Percentiles rank a stretch among this genome's conserved stretches.
These are phyloP conservation scores for Atherix ibis DNA, from an alignment of 2,888 invertebrate genomes.

Conservation along the genomic window DNA sequence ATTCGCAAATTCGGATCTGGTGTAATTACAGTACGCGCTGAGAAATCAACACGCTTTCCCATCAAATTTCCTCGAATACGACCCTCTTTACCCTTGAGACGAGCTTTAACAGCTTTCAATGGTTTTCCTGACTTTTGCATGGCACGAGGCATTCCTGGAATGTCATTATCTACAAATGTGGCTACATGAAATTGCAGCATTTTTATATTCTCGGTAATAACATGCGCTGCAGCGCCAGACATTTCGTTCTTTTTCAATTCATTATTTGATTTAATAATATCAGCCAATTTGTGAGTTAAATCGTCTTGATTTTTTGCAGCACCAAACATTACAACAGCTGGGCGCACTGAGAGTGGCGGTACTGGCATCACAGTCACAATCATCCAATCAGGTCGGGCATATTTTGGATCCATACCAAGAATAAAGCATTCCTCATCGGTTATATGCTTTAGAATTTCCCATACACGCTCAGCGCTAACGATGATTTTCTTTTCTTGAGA, in stretches of 20 bases:
- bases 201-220: constrained; percentile 90
- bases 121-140: constrained; percentile 99
- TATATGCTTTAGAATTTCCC: constrained; percentile 92
- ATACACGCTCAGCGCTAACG: constrained; percentile 88
- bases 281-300: constrained; percentile 95
- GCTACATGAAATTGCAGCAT: constrained; percentile 98
- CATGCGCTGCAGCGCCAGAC: constrained; percentile 93
- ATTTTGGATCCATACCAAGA: constrained; percentile 92
- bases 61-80: constrained; percentile 97
- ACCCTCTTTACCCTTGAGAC: constrained; percentile 96
- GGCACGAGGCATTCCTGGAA: constrained; percentile 94
- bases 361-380: constrained; percentile 94
- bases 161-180: constrained; percentile 95
- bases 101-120: constrained; percentile 90
- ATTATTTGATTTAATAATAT: constrained; percentile 96
- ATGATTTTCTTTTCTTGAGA: constrained; percentile 91
- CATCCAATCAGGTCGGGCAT: constrained; percentile 99
- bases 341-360: constrained; percentile 88
- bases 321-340: constrained; percentile 96
- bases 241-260: constrained; percentile 90
- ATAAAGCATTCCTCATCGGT: constrained; percentile 93
- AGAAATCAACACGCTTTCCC: constrained; percentile 99
- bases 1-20: constrained; percentile 90
- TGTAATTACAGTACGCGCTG: constrained; percentile 96
- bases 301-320: constrained; percentile 98